These are phyloP conservation scores for Atta colombica DNA, from an alignment of 1,140 invertebrate genomes.

Conservation along the genomic window DNA sequence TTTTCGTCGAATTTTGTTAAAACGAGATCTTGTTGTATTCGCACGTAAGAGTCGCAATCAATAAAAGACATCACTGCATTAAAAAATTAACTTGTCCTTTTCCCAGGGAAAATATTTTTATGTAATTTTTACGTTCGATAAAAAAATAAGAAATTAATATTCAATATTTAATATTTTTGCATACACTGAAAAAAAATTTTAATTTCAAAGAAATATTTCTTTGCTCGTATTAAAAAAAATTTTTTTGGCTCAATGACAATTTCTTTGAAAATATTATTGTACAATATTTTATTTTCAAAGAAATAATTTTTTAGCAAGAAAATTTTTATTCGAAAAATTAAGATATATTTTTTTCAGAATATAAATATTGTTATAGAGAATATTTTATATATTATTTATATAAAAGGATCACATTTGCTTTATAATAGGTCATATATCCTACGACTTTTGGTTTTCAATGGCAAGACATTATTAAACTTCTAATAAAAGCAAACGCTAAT, in stretches of 20 bases:
- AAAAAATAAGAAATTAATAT: background rate
- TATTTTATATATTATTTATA: conserved; percentile 3
- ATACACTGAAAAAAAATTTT: too few species aligned
- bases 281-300: too few species aligned
- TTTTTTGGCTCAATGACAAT: too few species aligned
- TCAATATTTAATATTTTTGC: background rate
- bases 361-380: background rate
- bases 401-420: background rate
- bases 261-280: too few species aligned
- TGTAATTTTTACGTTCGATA: background rate
- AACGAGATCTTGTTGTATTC: background rate
- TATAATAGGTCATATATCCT: background rate
- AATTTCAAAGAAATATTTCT: too few species aligned
- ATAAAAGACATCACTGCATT: background rate
- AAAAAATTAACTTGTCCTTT: background rate
- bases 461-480: conserved; percentile 5
- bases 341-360: too few species aligned
- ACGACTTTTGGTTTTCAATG: background rate
- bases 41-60: background rate
- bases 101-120: background rate
- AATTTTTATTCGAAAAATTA: too few species aligned
- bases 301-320: too few species aligned
- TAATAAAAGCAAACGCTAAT: background rate
- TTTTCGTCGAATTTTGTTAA: background rate
- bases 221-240: too few species aligned